These are phyloP conservation scores for Holocentrus rufus DNA, from an alignment of 2,797 vertebrate genomes.

Conservation along the genomic window DNA sequence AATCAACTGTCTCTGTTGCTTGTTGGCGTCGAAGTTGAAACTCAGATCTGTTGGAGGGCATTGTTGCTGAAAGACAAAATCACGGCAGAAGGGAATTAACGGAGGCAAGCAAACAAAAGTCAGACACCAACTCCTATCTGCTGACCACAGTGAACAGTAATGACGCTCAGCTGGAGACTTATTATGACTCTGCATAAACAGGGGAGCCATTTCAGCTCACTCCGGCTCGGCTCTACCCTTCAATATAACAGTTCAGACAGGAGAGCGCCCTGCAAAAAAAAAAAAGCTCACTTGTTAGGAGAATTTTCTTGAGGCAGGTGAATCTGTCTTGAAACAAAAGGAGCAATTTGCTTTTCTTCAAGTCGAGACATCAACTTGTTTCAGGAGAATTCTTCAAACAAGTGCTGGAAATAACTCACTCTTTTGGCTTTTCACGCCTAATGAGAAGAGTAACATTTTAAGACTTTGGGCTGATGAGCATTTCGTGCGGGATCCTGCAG, in stretches of 20 bases:
- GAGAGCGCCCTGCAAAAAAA: background rate
- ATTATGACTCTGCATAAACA: constrained; percentile 41
- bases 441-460: background rate
- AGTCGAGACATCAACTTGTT: background rate
- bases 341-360: background rate
- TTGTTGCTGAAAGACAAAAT: constrained; percentile 84
- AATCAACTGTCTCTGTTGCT: constrained; percentile 95
- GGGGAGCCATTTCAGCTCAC: constrained; percentile 23
- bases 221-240: constrained; percentile 16
- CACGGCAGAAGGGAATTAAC: constrained; percentile 21
- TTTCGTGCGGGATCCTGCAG: background rate
- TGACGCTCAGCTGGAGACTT: constrained; percentile 39
- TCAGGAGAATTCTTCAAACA: background rate
- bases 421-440: background rate
- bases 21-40: constrained; percentile 96
- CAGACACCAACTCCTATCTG: constrained; percentile 27
- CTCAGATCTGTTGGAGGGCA: constrained; percentile 89
- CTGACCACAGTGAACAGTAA: constrained; percentile 41
- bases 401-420: background rate
- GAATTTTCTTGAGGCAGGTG: background rate
- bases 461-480: background rate
- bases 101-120: constrained; percentile 11
- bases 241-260: background rate
- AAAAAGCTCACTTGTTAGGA: background rate
- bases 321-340: background rate